These are phyloP conservation scores for Halcyon leucocephala DNA, from an alignment of 2,797 vertebrate genomes.

Conservation along the genomic window DNA sequence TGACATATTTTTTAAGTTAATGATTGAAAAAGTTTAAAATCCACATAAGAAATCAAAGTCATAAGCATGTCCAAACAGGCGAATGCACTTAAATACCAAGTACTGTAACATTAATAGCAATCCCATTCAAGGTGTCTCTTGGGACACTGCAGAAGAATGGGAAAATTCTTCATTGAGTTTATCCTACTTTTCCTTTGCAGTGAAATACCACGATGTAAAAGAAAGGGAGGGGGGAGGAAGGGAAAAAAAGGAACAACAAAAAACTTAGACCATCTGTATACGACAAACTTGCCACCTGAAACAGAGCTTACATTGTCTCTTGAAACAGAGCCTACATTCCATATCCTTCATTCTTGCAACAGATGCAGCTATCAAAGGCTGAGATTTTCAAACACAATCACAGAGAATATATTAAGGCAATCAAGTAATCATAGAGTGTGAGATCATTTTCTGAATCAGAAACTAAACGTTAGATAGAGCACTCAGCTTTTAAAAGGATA, in stretches of 20 bases:
- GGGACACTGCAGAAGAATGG: not conserved
- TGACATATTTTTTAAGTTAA: not conserved
- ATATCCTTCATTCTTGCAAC: not conserved
- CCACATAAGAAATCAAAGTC: not conserved
- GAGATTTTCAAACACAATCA: not conserved
- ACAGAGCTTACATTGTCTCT: not conserved
- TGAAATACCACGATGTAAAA: not conserved
- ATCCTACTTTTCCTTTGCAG: not conserved
- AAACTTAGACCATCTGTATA: not conserved
- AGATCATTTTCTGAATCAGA: not conserved
- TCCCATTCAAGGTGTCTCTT: not conserved
- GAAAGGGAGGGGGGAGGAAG: not conserved
- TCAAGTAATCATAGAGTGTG: not conserved
- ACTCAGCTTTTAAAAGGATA: not conserved
- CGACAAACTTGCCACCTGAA: not conserved
- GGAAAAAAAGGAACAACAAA: not conserved
- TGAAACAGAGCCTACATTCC: not conserved
- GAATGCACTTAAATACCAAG: not conserved
- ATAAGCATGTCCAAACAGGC: slow-evolving; percentile 41
- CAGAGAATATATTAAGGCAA: not conserved
- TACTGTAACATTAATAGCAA: not conserved
- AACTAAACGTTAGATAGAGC: not conserved
- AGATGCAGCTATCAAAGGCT: not conserved
- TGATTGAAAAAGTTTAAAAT: not conserved
- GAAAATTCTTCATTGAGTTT: not conserved